These are phyloP conservation scores for Netelia virgata DNA, from an alignment of 2,888 invertebrate genomes.

Conservation along the genomic window DNA sequence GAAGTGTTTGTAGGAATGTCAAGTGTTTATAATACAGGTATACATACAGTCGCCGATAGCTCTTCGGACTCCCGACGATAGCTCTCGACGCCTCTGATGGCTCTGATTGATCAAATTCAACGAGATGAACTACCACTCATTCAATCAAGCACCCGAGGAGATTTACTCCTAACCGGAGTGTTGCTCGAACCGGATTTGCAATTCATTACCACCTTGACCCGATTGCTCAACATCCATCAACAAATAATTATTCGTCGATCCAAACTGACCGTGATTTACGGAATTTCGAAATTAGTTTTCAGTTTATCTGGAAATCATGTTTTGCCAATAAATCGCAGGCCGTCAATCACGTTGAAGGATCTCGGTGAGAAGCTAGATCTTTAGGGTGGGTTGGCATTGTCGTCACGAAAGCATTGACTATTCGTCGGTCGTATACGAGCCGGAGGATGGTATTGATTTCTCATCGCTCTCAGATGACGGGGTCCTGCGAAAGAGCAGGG, in stretches of 20 bases:
- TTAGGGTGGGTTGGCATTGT: constrained; percentile 2
- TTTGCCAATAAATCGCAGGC: constrained; percentile 32
- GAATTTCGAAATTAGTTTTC: not conserved
- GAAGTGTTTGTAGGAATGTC: not conserved
- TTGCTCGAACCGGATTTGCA: not conserved
- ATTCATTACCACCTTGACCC: not conserved
- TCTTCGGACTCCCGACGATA: constrained; percentile 32
- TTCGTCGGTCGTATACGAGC: constrained; percentile 31
- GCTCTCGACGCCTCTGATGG: constrained; percentile 36
- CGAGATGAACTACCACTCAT: constrained; percentile 58
- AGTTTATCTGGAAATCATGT: constrained; percentile 11
- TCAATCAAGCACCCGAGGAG: constrained; percentile 27
- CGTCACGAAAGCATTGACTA: constrained; percentile 36
- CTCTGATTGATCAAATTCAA: constrained; percentile 45
- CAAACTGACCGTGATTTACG: constrained; percentile 9
- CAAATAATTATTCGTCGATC: not conserved
- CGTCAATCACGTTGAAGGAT: constrained; percentile 29
- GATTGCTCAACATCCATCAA: not conserved
- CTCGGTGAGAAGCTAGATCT: constrained; percentile 20
- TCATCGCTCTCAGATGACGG: constrained; percentile 84
- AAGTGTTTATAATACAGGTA: constrained; percentile 1
- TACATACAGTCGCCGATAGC: not conserved
- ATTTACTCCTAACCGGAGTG: not conserved
- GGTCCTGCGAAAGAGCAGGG: constrained; percentile 61
- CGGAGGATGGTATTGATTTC: constrained; percentile 81